phyloP scores from a whole-genome alignment of 2,113 vertebrate species.

The Semnornis frantzii region DNA sequence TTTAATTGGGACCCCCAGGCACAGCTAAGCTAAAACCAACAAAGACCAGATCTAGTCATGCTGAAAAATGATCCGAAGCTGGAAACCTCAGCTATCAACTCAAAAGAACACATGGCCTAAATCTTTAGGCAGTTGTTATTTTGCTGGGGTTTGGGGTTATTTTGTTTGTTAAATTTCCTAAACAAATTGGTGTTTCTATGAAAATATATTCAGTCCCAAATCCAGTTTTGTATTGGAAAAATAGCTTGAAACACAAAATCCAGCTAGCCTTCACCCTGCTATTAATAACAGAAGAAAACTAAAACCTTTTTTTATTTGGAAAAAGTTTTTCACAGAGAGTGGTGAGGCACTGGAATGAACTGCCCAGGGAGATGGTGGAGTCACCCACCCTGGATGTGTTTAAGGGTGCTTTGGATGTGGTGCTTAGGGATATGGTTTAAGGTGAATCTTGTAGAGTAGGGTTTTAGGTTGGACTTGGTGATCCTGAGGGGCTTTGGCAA shows the following conservation, averaged over 20 bases:
- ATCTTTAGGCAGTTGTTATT: not conserved
- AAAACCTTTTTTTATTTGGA: too few species aligned
- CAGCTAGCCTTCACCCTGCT: not conserved
- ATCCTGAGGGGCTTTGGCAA: too few species aligned
- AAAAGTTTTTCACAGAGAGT: too few species aligned
- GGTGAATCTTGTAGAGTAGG: too few species aligned
- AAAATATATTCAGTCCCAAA: not conserved
- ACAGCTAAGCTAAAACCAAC: not conserved
- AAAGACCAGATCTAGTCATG: not conserved
- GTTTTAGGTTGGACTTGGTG: too few species aligned
- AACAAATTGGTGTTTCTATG: not conserved
- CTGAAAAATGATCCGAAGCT: not conserved
- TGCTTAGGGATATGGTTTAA: too few species aligned
- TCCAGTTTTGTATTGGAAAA: not conserved
- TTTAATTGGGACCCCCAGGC: not conserved
- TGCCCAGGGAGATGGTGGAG: too few species aligned
- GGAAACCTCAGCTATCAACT: not conserved
- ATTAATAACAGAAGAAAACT: not conserved
- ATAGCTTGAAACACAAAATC: not conserved
- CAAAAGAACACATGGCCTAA: not conserved
- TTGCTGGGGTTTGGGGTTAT: not conserved
- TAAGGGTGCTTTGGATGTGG: too few species aligned
- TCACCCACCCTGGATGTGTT: too few species aligned
- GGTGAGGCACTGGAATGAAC: too few species aligned
- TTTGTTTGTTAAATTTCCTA: not conserved